These are phyloP conservation scores for Grallaria varia DNA, from an alignment of 2,113 vertebrate species.

Conservation along the genomic window DNA sequence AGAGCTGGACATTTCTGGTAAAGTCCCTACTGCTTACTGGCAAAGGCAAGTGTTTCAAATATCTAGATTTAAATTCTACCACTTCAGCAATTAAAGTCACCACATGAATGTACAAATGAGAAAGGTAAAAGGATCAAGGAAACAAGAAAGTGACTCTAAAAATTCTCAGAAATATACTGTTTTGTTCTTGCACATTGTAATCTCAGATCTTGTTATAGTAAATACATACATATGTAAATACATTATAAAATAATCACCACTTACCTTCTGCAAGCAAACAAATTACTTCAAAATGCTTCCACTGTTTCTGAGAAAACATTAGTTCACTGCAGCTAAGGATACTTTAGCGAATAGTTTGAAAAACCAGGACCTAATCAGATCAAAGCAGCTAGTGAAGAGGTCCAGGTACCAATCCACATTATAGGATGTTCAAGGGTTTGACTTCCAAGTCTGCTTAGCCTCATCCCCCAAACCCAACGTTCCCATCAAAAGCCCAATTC, in stretches of 20 bases:
- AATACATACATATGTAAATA: not conserved
- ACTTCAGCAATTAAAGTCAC: not conserved
- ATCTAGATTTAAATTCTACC: not conserved
- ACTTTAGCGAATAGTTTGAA: not conserved
- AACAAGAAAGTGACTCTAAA: not conserved
- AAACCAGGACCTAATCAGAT: not conserved
- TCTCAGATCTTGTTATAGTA: not conserved
- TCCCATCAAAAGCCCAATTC: not conserved
- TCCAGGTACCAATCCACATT: too few species aligned
- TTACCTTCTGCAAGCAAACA: slow-evolving; percentile 35
- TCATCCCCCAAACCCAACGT: not conserved
- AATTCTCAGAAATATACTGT: not conserved
- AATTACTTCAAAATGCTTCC: not conserved
- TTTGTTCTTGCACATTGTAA: not conserved
- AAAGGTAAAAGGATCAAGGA: not conserved
- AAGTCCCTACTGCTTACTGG: not conserved
- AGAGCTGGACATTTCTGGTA: not conserved
- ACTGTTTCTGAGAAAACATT: slow-evolving; percentile 3
- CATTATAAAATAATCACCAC: not conserved
- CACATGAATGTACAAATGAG: not conserved
- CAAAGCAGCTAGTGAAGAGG: not conserved
- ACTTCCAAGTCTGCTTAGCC: not conserved
- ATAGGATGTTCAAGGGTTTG: not conserved
- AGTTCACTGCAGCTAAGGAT: not conserved
- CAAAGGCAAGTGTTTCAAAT: not conserved